Base-by-base conservation (phyloP, 2,888 invertebrate genomes). In the Cheilosia pagana region DNA sequence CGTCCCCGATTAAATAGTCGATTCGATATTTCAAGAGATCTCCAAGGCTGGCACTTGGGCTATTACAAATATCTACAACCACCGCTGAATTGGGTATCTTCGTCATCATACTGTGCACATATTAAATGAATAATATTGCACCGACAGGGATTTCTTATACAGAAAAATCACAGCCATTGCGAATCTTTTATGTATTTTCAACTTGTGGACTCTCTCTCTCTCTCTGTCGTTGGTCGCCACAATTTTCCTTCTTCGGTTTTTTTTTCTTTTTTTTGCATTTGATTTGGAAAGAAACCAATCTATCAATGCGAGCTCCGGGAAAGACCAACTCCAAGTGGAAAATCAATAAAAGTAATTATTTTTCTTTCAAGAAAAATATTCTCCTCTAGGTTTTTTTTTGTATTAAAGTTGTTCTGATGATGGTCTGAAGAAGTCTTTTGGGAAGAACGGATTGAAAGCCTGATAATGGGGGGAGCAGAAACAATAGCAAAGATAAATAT, bases 281-380 rank as follows among this genome's bases (percentile, higher is more conserved):
- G 12, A 23, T 45, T 48, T 55, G 39, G 41, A 45, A 39, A 45
- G 48, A 55, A 50, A 70, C 75, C 63, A 59, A 65, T 48, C 48
- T 67, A 72, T 82, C 45, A 82, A 53, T 62, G 60, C 39, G 23
- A 76, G 63, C 52, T 52, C 45, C 45, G 12, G 77, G 60, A 55
- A 57, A 82, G 75, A 67, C 65, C 59, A 77, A 72, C 77, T 67
- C 31, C 53, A 55, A 82, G 81, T 55, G 65, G 60, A 82, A 82
- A 82, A 82, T 82, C 81, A 82, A 82, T 82, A 82, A 72, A 82
- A 82, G 77, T 82, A 77, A 77, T 77, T 77, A 77, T 82, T 77
- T 76, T 77, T 65, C 65, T 48, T 74, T 67, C 53, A 60, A 71
- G 71, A 60, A 81, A 71, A 81, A 71, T 71, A 53, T 21, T 16